Conservation (phyloP, 2,888 invertebrate species). For the Myopa tessellatipennis region DNA sequence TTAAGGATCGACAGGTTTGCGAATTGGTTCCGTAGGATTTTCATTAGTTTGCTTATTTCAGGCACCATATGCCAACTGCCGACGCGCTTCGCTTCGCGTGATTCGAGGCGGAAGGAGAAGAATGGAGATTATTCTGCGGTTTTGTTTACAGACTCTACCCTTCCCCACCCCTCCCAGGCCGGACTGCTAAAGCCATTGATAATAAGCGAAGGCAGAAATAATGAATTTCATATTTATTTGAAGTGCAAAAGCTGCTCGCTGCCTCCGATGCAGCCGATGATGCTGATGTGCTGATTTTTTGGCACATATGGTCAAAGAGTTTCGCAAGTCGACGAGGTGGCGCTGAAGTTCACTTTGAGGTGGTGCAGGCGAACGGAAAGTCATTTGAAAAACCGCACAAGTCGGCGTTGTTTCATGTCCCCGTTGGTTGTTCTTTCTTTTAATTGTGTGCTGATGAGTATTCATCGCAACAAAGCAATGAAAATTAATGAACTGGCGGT, state of each 20-base stretch:
- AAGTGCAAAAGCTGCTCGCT: conserved; percentile 34
- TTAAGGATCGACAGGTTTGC: background rate
- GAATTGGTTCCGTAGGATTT: conserved; percentile 21
- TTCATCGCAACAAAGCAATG: background rate
- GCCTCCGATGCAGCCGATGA: background rate
- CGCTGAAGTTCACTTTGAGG: conserved; percentile 20
- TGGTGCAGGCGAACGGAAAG: conserved; percentile 23
- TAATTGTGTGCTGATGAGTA: background rate
- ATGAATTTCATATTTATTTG: conserved; percentile 45
- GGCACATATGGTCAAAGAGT: conserved; percentile 58
- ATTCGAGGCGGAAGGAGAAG: background rate
- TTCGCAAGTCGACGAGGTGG: background rate
- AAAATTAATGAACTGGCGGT: conserved; percentile 4
- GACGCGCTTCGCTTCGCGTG: conserved; percentile 25
- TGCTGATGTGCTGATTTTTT: conserved; percentile 42
- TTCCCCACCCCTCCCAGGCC: background rate
- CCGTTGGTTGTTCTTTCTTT: background rate
- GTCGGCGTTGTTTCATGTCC: background rate
- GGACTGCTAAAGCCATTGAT: background rate
- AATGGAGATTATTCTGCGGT: conserved; percentile 16
- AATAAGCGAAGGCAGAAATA: conserved; percentile 34
- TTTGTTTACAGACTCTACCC: conserved; percentile 11
- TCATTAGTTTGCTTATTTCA: conserved; percentile 39
- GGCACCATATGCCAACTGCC: conserved; percentile 53
- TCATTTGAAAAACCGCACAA: background rate